These are phyloP conservation scores for Chelonus formosanus DNA, from an alignment of 2,888 invertebrate species.

Conservation along the genomic window DNA sequence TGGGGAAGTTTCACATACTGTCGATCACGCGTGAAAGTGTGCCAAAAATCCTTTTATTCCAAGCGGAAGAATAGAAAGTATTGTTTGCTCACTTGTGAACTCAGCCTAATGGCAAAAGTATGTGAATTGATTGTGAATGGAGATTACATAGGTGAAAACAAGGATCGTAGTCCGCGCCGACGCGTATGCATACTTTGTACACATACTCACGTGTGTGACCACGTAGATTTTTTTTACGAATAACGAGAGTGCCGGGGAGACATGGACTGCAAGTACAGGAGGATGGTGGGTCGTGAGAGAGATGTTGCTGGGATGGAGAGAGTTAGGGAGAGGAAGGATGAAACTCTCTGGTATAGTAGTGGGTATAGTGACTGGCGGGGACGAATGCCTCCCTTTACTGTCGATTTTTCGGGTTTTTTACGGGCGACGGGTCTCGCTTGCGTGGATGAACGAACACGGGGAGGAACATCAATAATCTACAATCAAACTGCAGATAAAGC, in stretches of 20 bases:
- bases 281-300: neutral
- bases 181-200: constrained; percentile 40
- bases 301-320: constrained; percentile 23
- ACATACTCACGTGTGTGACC: constrained; percentile 19
- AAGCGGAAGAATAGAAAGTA: constrained; percentile 41
- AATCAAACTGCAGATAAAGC: constrained; percentile 65
- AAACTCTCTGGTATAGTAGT: constrained; percentile 17
- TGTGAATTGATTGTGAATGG: constrained; percentile 63
- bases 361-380: constrained; percentile 42
- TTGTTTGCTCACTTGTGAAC: constrained; percentile 61
- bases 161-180: constrained; percentile 42
- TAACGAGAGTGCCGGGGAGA: constrained; percentile 44
- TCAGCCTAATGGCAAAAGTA: constrained; percentile 62
- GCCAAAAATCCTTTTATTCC: constrained; percentile 51
- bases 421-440: constrained; percentile 54
- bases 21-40: constrained; percentile 25
- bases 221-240: constrained; percentile 41
- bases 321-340: constrained; percentile 24
- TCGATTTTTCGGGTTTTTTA: constrained; percentile 64
- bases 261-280: constrained; percentile 2
- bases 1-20: no score
- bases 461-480: constrained; percentile 65
- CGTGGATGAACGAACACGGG: constrained; percentile 61
- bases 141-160: constrained; percentile 63
- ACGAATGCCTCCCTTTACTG: constrained; percentile 57